Evolutionary conservation across 1,140 invertebrate genomes (phyloP), one percentile per base, ranked within the genome.

Genomic region (Wasmannia auropunctata): DNA sequence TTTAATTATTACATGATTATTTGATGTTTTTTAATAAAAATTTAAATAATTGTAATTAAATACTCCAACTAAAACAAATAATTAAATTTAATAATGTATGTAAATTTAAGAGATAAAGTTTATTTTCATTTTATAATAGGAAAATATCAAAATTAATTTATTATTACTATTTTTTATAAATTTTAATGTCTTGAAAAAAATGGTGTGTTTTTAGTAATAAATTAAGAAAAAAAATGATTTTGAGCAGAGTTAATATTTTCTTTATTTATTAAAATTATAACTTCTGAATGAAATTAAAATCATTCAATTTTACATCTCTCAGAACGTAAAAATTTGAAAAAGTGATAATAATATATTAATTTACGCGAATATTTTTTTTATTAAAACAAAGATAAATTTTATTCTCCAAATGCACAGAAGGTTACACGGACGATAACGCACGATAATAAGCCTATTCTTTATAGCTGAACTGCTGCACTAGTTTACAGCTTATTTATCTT

Each of bases 21-120:
- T 65, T 65, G 40, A 40, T 65, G n/a, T 1, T 40, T 65, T 65
- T 40, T 40, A 65, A 40, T 65, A n/a, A 40, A 65, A 65, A 65
- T 65, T 65, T 40, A 10, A 40, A 65, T 65, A 65, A 63, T 63
- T 63, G 6, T 63, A 6, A 34, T 60, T 31, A 31, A 60, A 40
- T 65, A 37, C n/a, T 65, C 4, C n/a, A 65, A 40, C 10, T 67
- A 67, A 63, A 65, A 65, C 37, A 65, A 37, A 43, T 67, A 22
- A 65, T 40, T 67, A 46, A 67, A 67, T 67, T 37, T 46, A 25
- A 46, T 67, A 46, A 0, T 25, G 1, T 16, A 43, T 8, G 11
- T 67, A 43, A 63, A 63, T 63, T 63, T 67, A 28, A 25, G 11
- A 46, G 3, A 67, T 46, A 16, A 43, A 22, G 5, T 43, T 67